Evolutionary conservation across 53 echinoderm and acorn worm genomes (phyloP), one percentile per base, ranked within the genome.

Genomic region (Actinopyga echinites): DNA sequence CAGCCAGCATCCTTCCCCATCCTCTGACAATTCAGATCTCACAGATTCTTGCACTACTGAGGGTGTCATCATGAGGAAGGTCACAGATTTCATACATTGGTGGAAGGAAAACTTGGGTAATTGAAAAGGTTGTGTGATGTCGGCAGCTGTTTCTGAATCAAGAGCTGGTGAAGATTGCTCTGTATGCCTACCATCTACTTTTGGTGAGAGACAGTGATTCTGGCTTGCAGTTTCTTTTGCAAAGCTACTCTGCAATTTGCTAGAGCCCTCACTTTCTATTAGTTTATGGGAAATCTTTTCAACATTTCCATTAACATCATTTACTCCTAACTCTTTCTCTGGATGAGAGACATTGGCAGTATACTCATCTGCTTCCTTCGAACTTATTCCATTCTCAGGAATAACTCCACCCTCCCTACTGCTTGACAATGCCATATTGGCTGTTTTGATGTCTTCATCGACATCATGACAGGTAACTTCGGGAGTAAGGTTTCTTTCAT

Each of bases 51-150:
- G 7, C 12, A 5, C 17, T 56, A 56, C 77, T 0, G 55, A 53
- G 4, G 29, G 53, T 21, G 54, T 31, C 28, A 53, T 32, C 56
- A 56, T 30, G 20, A 77, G 12, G 6, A 77, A 12, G 10, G 77
- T 53, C 19, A 77, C 3, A 8, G 77, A 56, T 17, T 30, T 20
- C 17, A 53, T 55, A 55, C 34, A 2, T 33, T 77, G 77, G 54
- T 56, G 28, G n/a, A 77, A 77, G 6, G 77, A 77, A 45, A 52
- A 77, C 19, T 56, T 54, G 26, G 77, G 77, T 17, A 53, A 77
- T 30, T 30, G 11, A 31, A 56, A 77, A 1, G 13, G 4, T 44
- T 44, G 8, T 49, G 49, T 49, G 13, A 49, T 17, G 17, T 17
- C 17, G 49, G 17, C 49, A 15, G 49, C 49, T 49, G 17, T 49